Conservation (phyloP, 2,888 invertebrate species). For the Conistra vaccinii region DNA sequence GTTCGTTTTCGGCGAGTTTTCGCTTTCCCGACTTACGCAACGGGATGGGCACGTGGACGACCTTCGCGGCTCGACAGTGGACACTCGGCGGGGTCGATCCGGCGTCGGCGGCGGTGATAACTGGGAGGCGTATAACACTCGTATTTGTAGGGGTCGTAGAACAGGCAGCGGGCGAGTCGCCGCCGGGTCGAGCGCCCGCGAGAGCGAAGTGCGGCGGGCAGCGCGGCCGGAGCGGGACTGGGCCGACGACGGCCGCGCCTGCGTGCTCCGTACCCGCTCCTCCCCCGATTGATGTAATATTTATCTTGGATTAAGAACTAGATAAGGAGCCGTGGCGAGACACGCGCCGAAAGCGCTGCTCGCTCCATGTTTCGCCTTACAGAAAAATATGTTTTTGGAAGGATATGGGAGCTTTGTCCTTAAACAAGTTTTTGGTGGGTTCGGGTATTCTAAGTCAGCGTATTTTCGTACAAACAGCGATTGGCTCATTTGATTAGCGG, state of each 20-base stretch:
- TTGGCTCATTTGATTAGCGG: conserved; percentile 79
- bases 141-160: conserved; percentile 71
- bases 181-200: conserved; percentile 84
- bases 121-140: conserved; percentile 66
- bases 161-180: conserved; percentile 83
- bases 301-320: conserved; percentile 90
- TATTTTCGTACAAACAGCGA: conserved; percentile 67
- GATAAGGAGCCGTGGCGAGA: conserved; percentile 82
- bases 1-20: conserved; percentile 77
- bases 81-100: conserved; percentile 61
- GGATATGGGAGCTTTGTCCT: conserved; percentile 14
- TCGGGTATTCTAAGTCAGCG: conserved; percentile 38
- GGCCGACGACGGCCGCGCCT: conserved; percentile 79
- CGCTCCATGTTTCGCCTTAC: conserved; percentile 43
- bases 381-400: conserved; percentile 51
- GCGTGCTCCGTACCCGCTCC: conserved; percentile 74
- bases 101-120: conserved; percentile 58
- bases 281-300: conserved; percentile 90
- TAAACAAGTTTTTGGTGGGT: conserved; percentile 22
- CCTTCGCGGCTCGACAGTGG: conserved; percentile 64
- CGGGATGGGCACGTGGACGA: conserved; percentile 81
- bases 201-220: conserved; percentile 84
- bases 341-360: conserved; percentile 69
- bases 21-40: conserved; percentile 85
- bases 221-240: conserved; percentile 89